Conservation (phyloP, 2,888 invertebrate species). For the Sylvicola cinctus region DNA sequence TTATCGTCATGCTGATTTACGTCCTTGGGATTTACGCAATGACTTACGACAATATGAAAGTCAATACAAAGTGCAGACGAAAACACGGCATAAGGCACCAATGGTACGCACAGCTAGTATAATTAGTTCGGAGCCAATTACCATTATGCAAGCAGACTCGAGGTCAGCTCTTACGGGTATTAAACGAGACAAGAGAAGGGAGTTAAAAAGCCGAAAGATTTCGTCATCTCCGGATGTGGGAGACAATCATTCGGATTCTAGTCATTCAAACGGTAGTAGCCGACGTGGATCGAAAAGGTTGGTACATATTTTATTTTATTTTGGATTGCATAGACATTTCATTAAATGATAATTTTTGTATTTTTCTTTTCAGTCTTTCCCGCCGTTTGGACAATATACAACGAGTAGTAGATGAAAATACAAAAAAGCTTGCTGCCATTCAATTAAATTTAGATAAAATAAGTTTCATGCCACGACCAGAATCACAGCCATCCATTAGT, state of each 20-base stretch:
- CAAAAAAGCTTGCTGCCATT: conserved; percentile 24
- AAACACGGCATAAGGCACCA: conserved; percentile 53
- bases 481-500: conserved; percentile 1
- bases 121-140: conserved; percentile 38
- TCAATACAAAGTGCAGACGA: conserved; percentile 57
- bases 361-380: conserved; percentile 26
- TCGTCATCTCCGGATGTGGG: conserved; percentile 28
- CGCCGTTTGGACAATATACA: conserved; percentile 29
- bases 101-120: conserved; percentile 51
- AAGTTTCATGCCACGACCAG: conserved; percentile 15
- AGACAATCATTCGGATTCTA: conserved; percentile 30
- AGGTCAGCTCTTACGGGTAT: conserved; percentile 28
- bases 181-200: conserved; percentile 28
- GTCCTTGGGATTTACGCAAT: conserved; percentile 77
- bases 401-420: conserved; percentile 29
- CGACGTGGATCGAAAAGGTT: too few species aligned
- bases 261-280: conserved; percentile 21
- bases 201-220: conserved; percentile 28
- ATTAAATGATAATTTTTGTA: conserved; percentile 4
- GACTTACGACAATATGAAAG: conserved; percentile 75
- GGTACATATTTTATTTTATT: too few species aligned
- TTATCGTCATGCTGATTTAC: conserved; percentile 55
- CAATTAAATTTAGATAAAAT: conserved; percentile 18
- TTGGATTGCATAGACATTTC: background rate
- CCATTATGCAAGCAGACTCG: conserved; percentile 28